Evolutionary conservation across 2,113 vertebrate species (phyloP).

Genomic region (Guaruba guarouba): DNA sequence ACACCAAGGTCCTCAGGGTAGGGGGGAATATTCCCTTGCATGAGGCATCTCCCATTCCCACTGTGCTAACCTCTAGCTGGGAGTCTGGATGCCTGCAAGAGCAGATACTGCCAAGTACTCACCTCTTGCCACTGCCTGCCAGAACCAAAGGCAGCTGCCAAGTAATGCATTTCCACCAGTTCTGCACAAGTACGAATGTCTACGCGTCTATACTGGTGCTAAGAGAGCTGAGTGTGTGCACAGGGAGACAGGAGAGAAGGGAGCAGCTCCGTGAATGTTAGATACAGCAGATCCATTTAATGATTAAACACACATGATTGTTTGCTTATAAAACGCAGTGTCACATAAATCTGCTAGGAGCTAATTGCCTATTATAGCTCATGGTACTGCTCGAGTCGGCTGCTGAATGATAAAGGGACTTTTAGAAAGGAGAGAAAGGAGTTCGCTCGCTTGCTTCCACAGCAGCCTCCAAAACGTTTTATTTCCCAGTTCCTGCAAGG

Average conservation of each 20-base stretch:
- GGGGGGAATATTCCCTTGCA: neutral
- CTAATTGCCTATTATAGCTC: constrained; percentile 60
- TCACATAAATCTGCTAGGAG: constrained; percentile 52
- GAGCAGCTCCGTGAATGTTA: fast-evolving
- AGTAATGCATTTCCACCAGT: neutral
- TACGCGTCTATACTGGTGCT: fast-evolving
- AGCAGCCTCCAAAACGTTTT: neutral
- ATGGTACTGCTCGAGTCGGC: neutral
- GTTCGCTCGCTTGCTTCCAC: fast-evolving
- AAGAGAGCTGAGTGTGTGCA: neutral
- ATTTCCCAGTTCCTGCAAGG: neutral
- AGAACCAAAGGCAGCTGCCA: neutral
- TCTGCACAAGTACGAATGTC: neutral
- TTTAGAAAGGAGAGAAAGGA: neutral
- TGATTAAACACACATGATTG: constrained; percentile 44
- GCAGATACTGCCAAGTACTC: neutral
- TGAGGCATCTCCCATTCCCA: neutral
- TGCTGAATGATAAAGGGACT: constrained; percentile 29
- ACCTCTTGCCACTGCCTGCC: neutral
- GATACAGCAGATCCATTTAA: constrained; percentile 10
- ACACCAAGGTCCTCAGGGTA: no score
- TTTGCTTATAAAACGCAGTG: constrained; percentile 27
- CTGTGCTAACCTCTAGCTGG: neutral
- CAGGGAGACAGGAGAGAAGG: fast-evolving
- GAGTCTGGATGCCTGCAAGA: neutral